Evolutionary conservation across 2,113 vertebrate species (phyloP).

Genomic region (Cyanoderma ruficeps): DNA sequence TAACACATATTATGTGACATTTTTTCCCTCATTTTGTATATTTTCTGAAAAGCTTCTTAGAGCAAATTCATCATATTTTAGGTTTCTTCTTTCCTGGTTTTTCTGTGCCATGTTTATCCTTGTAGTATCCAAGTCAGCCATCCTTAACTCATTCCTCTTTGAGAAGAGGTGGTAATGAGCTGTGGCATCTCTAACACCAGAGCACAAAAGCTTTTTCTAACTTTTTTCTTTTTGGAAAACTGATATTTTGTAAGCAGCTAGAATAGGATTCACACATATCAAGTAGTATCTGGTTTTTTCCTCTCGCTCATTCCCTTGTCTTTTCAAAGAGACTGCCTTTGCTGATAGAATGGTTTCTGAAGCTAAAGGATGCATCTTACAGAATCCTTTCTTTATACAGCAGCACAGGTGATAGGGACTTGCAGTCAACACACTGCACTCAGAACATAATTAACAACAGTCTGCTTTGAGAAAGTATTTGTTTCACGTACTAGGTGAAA

Average conservation of each 20-base stretch:
- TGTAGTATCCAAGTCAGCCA: background rate
- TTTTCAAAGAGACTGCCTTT: background rate
- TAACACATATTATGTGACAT: rapidly evolving
- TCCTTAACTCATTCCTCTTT: background rate
- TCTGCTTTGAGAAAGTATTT: background rate
- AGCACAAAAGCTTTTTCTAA: background rate
- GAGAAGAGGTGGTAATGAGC: background rate
- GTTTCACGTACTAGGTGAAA: background rate
- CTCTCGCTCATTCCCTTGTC: background rate
- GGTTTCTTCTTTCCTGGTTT: background rate
- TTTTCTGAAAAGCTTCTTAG: background rate
- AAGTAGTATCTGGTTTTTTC: background rate
- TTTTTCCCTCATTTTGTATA: background rate
- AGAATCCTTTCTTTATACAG: background rate
- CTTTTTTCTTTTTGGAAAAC: background rate
- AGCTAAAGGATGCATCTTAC: background rate
- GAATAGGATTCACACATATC: background rate
- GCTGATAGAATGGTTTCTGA: background rate
- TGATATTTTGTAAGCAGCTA: background rate
- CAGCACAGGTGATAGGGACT: background rate
- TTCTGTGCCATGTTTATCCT: background rate
- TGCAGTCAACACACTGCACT: background rate
- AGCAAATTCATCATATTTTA: background rate
- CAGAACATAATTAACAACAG: background rate
- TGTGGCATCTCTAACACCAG: background rate